Evolutionary conservation across 2,888 invertebrate genomes (phyloP), one percentile per base, ranked within the genome.

Genomic region (Tiliacea citrago): DNA sequence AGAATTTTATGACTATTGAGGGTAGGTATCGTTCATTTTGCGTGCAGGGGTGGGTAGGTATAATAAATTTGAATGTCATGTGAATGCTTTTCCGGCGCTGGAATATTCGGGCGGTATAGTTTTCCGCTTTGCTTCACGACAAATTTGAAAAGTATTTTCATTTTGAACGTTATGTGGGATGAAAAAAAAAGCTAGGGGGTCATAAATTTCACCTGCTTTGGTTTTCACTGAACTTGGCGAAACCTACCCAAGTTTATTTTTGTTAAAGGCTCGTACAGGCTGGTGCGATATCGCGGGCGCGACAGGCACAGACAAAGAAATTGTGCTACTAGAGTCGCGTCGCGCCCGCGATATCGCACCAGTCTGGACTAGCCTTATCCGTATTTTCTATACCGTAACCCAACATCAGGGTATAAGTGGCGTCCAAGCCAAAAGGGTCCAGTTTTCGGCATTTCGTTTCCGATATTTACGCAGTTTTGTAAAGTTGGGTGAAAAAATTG

Each of bases 1-100:
- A 13, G 62, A 69, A 69, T 75, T 35, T 78, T 86, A 77, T 62
- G 71, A 73, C 73, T 76, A 80, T 75, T 65, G 66, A 68, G 55
- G 75, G 72, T 70, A 74, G 35, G 42, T 45, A 57, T 68, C 29
- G 10, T 63, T 68, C n/a, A 68, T 24, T 73, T 75, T 60, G 42
- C 61, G 72, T 77, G 57, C 12, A 57, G 39, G 47, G 53, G 65
- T 42, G 68, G 47, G 39, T 18, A 49, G 29, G 16, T 69, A 61
- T 68, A 69, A 57, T 67, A 77, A 70, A 12, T 5, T 63, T 66
- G 60, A 81, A 77, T 78, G 58, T 24, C 42, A 35, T 24, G 12
- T 58, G 71, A 68, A 57, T 72, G 68, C 61, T 61, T 75, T 75
- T 71, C 47, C 39, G 42, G 29, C 4, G 12, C 39, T 51, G 47